Percentiles rank a stretch among this genome's conserved stretches.
Conservation (phyloP, 2,113 vertebrate species). For the Rhipidura dahli region DNA sequence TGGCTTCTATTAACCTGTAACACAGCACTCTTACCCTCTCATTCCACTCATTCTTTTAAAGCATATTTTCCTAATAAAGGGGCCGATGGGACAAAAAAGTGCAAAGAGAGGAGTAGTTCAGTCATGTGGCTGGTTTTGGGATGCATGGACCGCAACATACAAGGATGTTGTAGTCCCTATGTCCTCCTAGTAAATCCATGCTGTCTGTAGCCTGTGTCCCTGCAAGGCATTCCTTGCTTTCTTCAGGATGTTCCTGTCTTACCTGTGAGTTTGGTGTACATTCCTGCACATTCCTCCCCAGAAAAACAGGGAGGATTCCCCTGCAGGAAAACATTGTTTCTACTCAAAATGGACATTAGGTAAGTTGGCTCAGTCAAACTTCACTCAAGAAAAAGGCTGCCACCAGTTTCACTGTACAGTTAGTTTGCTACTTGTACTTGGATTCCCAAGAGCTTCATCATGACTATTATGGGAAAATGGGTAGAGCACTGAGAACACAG, state of each 20-base stretch:
- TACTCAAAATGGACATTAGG: background rate
- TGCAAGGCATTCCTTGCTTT: background rate
- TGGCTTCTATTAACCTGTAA: background rate
- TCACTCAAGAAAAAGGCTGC: background rate
- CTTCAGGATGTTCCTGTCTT: background rate
- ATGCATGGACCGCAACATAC: background rate
- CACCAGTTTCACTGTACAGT: background rate
- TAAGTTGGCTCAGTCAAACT: background rate
- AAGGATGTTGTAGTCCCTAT: background rate
- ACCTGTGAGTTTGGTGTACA: background rate
- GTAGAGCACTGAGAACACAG: background rate
- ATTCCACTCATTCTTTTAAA: background rate
- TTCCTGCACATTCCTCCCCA: background rate
- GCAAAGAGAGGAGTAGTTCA: background rate
- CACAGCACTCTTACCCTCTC: background rate
- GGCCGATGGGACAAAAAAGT: background rate
- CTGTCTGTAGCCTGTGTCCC: background rate
- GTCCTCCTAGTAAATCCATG: background rate
- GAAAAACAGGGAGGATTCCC: background rate
- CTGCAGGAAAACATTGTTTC: background rate
- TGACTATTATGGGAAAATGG: background rate
- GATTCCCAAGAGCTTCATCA: background rate
- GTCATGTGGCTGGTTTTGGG: rapidly evolving
- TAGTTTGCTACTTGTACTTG: background rate
- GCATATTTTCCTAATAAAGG: background rate